Evolutionary conservation across 2,113 vertebrate species (phyloP).

Genomic region (Planiliza haematocheilus): DNA sequence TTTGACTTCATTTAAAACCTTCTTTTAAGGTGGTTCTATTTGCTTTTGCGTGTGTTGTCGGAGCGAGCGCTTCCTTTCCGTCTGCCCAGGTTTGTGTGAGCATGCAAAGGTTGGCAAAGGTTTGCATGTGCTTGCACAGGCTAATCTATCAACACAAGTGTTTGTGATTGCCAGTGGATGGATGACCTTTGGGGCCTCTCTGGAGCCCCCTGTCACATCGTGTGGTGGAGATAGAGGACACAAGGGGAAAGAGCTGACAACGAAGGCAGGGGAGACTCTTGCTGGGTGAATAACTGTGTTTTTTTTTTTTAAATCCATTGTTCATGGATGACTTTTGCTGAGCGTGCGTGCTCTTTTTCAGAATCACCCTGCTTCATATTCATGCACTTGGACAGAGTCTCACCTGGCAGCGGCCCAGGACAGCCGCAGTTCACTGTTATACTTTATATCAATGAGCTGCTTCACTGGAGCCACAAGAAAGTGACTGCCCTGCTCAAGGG

Average conservation of each 20-base stretch:
- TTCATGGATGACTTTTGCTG: slow-evolving; percentile 53
- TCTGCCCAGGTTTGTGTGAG: slow-evolving; percentile 3
- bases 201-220: slow-evolving; percentile 62
- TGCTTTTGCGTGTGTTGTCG: background rate
- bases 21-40: background rate
- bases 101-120: slow-evolving; percentile 2
- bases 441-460: slow-evolving; percentile 45
- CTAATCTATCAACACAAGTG: slow-evolving; percentile 79
- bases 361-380: slow-evolving; percentile 46
- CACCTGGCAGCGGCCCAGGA: slow-evolving; percentile 49
- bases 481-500: slow-evolving; percentile 61
- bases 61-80: slow-evolving; percentile 3
- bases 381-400: slow-evolving; percentile 33
- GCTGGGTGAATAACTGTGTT: slow-evolving; percentile 36
- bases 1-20: slow-evolving; percentile 1
- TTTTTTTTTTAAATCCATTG: slow-evolving; percentile 37
- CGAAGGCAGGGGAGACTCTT: slow-evolving; percentile 47
- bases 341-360: slow-evolving; percentile 42
- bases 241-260: slow-evolving; percentile 56
- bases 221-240: slow-evolving; percentile 49
- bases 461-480: slow-evolving; percentile 34
- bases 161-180: slow-evolving; percentile 70
- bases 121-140: slow-evolving; percentile 45
- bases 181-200: slow-evolving; percentile 71
- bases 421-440: slow-evolving; percentile 36